Evolutionary conservation across 2,113 vertebrate genomes (phyloP), one percentile per base, ranked within the genome.

Genomic region (Xenotilapia flavipinnis): DNA sequence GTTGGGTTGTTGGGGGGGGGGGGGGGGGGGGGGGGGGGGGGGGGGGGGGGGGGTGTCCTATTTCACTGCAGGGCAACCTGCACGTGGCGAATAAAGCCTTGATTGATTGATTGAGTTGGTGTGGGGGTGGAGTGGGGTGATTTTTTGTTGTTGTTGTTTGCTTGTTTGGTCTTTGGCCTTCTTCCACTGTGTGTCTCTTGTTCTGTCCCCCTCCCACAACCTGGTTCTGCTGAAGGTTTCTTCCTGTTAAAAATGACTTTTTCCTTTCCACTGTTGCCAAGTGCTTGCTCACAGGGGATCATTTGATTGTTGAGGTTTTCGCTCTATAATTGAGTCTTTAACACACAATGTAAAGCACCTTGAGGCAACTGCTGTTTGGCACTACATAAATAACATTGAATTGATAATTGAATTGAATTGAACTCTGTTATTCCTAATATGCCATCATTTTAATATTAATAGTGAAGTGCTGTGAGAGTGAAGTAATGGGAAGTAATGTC

Each of bases 401-500:
- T 65, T 65, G 60, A 38, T 65, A 38, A 65, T 21, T 38, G 0
- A 38, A 65, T 65, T 38, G 2, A 65, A 65, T n/a, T 80, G 45
- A 45, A 8, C 38, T 49, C 33, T 68, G 38, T 84, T 55, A 53
- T 31, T 86, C 68, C 81, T 60, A 19, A 70, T 75, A 49, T 28
- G 10, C 4, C 58, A 7, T 49, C 3, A 79, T 38, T 42, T 45
- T 14, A 26, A 21, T 7, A 73, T 58, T 53, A 65, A 38, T 19
- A 31, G 58, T 15, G n/a, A 42, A 53, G 49, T 60, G 23, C n/a
- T 23, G 21, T 33, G 19, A 10, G 14, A 33, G 56, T 1, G 7
- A 80, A 73, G 14, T 73, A 45, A 49, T 54, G 51, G 7, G 79
- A 62, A 49, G 42, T 31, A 68, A 55, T 33, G 70, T 62, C 58